Evolutionary conservation across 92 coral and sea anemone species (phyloP).

Genomic region (Epizoanthus illoricatus): DNA sequence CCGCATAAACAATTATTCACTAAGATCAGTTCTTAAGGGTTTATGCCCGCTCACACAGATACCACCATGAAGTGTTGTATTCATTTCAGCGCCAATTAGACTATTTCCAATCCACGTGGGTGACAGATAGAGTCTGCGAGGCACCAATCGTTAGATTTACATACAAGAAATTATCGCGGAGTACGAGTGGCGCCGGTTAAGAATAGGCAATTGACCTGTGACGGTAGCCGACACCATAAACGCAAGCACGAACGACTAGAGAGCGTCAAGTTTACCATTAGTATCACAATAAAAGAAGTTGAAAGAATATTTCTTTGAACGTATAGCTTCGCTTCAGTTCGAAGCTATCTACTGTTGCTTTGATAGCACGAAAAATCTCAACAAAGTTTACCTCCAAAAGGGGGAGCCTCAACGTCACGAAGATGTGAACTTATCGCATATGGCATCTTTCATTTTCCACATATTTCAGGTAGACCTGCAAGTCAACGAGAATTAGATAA

Average conservation of each 20-base stretch:
- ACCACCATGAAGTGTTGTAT: slow-evolving; percentile 41
- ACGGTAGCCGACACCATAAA: slow-evolving; percentile 42
- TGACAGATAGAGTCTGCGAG: slow-evolving; percentile 40
- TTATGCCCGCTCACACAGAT: slow-evolving; percentile 18
- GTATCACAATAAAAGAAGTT: slow-evolving; percentile 31
- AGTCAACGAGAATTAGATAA: slow-evolving; percentile 90
- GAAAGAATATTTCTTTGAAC: slow-evolving; percentile 17
- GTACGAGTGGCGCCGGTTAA: slow-evolving; percentile 81
- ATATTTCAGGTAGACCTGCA: slow-evolving; percentile 81
- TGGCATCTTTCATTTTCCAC: slow-evolving; percentile 91
- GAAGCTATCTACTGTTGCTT: not conserved
- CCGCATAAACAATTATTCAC: slow-evolving; percentile 42
- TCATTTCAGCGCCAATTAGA: slow-evolving; percentile 47
- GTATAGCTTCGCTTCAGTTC: slow-evolving; percentile 3
- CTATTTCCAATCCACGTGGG: slow-evolving; percentile 47
- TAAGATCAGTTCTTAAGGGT: slow-evolving; percentile 32
- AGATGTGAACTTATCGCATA: slow-evolving; percentile 67
- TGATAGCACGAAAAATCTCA: slow-evolving; percentile 1
- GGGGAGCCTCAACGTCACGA: slow-evolving; percentile 51
- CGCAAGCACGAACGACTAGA: slow-evolving; percentile 33
- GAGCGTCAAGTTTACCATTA: slow-evolving; percentile 22
- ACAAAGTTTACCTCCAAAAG: slow-evolving; percentile 35
- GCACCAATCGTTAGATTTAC: slow-evolving; percentile 39
- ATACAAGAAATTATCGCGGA: slow-evolving; percentile 54
- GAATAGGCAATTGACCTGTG: slow-evolving; percentile 88